Percentiles rank a stretch among this genome's conserved stretches.
Conservation (phyloP, 35 echinoderm and acorn worm species). For the Ophioderma brevispina region DNA sequence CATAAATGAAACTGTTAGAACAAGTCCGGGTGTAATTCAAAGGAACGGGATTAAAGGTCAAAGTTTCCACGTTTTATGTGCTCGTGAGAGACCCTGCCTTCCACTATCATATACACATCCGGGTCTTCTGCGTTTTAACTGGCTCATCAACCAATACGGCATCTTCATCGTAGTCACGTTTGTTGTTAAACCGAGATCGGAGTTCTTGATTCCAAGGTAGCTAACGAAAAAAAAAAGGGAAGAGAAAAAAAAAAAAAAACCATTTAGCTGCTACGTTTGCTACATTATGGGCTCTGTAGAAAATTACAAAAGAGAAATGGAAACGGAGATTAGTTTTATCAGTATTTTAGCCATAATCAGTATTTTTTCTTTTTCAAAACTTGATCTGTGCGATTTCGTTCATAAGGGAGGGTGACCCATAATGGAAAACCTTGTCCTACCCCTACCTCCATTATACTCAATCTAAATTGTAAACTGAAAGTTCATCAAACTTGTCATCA, state of each 20-base stretch:
- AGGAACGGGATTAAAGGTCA: not conserved
- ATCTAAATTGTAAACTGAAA: too few species aligned
- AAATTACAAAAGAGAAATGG: not conserved
- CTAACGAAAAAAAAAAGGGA: too few species aligned
- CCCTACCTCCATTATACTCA: too few species aligned
- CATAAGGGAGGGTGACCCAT: too few species aligned
- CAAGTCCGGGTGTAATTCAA: not conserved
- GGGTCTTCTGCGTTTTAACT: conserved; percentile 4
- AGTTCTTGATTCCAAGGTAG: not conserved
- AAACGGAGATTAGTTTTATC: too few species aligned
- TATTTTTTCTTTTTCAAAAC: too few species aligned
- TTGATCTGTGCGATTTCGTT: too few species aligned
- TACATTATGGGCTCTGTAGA: not conserved
- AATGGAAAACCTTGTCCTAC: too few species aligned
- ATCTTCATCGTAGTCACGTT: conserved; percentile 3
- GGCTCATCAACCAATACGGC: not conserved
- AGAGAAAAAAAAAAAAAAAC: too few species aligned
- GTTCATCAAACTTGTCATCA: too few species aligned
- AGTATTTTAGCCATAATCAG: too few species aligned
- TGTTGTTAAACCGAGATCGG: not conserved
- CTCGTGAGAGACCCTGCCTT: conserved; percentile 7
- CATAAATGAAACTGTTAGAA: too few species aligned
- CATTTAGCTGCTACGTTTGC: not conserved
- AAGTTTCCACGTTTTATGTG: not conserved
- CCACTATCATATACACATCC: not conserved